phyloP scores from a whole-genome alignment of 2,797 vertebrate genomes.

The Gambusia yucatana region DNA sequence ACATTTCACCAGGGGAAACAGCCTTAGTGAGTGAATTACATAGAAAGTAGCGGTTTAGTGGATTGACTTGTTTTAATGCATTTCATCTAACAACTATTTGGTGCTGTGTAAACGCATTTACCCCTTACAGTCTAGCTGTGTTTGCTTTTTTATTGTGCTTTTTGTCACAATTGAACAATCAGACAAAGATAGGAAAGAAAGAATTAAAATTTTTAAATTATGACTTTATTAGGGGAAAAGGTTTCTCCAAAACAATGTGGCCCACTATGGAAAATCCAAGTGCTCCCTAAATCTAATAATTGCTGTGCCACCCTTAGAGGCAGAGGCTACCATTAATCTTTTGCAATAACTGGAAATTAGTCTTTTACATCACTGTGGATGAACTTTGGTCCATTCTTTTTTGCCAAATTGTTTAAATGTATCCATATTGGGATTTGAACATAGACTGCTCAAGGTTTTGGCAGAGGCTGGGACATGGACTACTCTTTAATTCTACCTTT shows the following conservation, averaged over 20 bases:
- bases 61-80: not conserved
- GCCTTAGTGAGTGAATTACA: not conserved
- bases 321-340: not conserved
- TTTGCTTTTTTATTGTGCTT: no score
- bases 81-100: not conserved
- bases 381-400: not conserved
- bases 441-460: not conserved
- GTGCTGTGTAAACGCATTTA: not conserved
- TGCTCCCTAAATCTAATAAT: not conserved
- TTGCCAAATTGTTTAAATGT: not conserved
- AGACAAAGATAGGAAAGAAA: not conserved
- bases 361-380: not conserved
- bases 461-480: not conserved
- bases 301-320: not conserved
- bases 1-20: not conserved
- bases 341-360: not conserved
- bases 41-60: not conserved
- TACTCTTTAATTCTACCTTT: no score
- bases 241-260: not conserved
- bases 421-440: not conserved
- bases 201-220: not conserved
- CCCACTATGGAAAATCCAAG: not conserved
- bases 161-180: not conserved
- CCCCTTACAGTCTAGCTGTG: not conserved
- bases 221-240: not conserved